Base-by-base conservation (phyloP, 2,797 vertebrate species). In the Acanthornis magna region DNA sequence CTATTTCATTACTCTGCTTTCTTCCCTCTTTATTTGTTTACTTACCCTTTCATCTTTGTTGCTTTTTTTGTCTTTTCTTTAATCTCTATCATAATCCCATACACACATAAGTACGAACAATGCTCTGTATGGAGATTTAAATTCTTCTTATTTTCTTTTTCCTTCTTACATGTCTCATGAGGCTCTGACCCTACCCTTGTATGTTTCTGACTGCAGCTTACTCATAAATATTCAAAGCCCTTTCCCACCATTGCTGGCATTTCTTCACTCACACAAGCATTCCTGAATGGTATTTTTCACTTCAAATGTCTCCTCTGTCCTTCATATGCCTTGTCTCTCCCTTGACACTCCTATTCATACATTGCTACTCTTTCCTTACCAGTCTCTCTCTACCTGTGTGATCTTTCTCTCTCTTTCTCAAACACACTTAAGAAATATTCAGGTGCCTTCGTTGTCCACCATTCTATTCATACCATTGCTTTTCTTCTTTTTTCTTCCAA, bases 161-260 rank as follows among this genome's bases (percentile, higher is more conserved):
- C 63, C 50, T 73, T 90, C 55, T 48, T 57, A 70, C 20, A 57
- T 9, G 16, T 85, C 47, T 57, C 50, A 54, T 34, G 50, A 83
- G 72, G 40, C 23, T 91, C 54, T 88, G 86, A 91, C 81, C 38
- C 18, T 83, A 27, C 50, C 89, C 38, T 71, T 74, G 23, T 30
- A 77, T 60, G 21, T 65, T 93, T 40, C 63, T 87, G 61, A 30
- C 75, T 7, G 30, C 48, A 79, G 34, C 11, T 89, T 79, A 76
- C n/a, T 93, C 47, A 82, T 74, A 94, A 95, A 93, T 95, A 93
- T 89, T 94, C 61, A 94, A 93, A 81, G 25, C 5, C 10, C n/a
- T 83, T 85, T 71, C 13, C 65, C 42, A 80, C 47, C 38, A 38
- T 25, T 88, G 61, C 45, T 89, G 57, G 23, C 4, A 3, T 45